Base-by-base conservation (phyloP, 2,888 invertebrate genomes). In the Cephus sareptanus region DNA sequence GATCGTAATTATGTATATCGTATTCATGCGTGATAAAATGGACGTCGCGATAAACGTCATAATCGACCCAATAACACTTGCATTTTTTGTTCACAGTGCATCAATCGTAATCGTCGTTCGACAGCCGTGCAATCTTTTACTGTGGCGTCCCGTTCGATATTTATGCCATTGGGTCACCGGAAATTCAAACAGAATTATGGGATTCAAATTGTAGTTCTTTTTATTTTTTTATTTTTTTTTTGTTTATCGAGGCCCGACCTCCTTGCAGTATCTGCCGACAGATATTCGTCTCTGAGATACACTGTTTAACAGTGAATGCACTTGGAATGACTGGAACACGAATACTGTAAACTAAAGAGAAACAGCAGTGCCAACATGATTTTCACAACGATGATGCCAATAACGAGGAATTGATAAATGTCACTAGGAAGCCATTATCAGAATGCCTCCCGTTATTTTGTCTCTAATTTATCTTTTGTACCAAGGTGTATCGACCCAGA, bases 261-360 rank as follows among this genome's bases (percentile, higher is more conserved):
- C 71, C 30, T 71, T 13, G 71, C 11, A 30, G 30, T 34, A 33
- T 15, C 12, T 30, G 71, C 71, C 13, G 12, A 78, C 76, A 80
- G 80, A 80, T 81, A 81, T 79, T 80, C 81, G 80, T 78, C 78
- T 77, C 78, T 78, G 75, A 70, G 76, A 80, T 80, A 77, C 74
- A 56, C 68, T 74, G 70, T 79, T 79, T 77, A 76, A 37, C 73
- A 56, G 71, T 31, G 31, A 75, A 75, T 77, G 76, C 79, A 81
- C 74, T 80, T 75, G 69, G 77, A 70, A 75, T 74, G 76, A 75
- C 37, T 56, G 40, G 40, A 56, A 56, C 23, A 56, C 6, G 40
- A 56, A 23, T 56, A 15, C 40, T 40, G 40, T 6, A 56, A 56
- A 56, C 40, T 56, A 56, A 23, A 56, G 76, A 73, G 80, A 74